phyloP scores from a whole-genome alignment of 2,888 invertebrate species.

The Gastrophysa polygoni region DNA sequence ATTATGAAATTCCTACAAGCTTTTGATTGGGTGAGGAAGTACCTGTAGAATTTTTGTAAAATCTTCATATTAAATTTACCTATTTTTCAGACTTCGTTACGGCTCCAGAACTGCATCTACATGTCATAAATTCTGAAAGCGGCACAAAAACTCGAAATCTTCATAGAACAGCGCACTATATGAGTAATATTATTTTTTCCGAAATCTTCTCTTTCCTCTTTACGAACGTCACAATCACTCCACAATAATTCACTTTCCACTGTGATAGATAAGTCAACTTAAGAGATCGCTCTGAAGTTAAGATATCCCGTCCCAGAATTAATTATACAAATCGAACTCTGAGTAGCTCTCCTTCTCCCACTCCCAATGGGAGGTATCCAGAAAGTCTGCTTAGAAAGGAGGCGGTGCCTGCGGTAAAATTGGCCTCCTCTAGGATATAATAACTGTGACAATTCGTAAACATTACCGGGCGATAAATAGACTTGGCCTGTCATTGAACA shows the following conservation, averaged over 20 bases:
- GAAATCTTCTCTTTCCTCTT: too few relatives aligned
- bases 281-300: slow-evolving; percentile 13
- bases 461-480: slow-evolving; percentile 52
- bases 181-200: too few relatives aligned
- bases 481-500: slow-evolving; percentile 50
- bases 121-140: too few relatives aligned
- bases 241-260: background rate
- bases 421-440: slow-evolving; percentile 37
- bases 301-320: slow-evolving; percentile 16
- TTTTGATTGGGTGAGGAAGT: too few relatives aligned
- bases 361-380: slow-evolving; percentile 33
- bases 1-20: too few relatives aligned
- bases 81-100: too few relatives aligned
- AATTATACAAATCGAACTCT: slow-evolving; percentile 10
- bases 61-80: too few relatives aligned
- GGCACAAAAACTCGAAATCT: too few relatives aligned
- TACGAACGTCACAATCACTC: too few relatives aligned
- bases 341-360: slow-evolving; percentile 10
- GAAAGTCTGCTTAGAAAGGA: slow-evolving; percentile 35
- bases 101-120: too few relatives aligned
- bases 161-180: too few relatives aligned
- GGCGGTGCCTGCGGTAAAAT: slow-evolving; percentile 42
- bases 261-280: background rate
- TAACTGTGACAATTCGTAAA: slow-evolving; percentile 57
- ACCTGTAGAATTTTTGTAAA: too few relatives aligned